Conservation (phyloP, 2,797 vertebrate genomes). For the Varecia variegata region DNA sequence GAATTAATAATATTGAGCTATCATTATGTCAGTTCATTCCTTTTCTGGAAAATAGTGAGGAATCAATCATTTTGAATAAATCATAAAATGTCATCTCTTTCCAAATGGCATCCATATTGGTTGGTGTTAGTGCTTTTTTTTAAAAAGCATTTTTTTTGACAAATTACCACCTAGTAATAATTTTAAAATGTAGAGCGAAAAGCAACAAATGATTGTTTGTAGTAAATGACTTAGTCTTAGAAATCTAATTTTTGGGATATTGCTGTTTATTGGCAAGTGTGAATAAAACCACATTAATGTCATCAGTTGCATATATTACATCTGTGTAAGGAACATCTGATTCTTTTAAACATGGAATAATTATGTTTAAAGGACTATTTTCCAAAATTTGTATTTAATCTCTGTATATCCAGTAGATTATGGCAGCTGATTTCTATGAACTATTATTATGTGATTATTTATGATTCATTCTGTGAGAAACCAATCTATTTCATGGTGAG, state of each 20-base stretch:
- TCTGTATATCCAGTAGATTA: not conserved
- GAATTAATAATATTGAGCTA: not conserved
- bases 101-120: not conserved
- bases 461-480: not conserved
- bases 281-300: not conserved
- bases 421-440: not conserved
- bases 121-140: not conserved
- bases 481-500: not conserved
- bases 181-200: constrained; percentile 34
- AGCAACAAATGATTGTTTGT: not conserved
- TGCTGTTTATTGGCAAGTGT: not conserved
- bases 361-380: not conserved
- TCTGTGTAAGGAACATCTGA: not conserved
- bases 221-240: not conserved
- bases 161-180: not conserved
- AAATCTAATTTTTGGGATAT: not conserved
- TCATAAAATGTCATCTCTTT: not conserved
- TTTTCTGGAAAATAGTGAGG: not conserved
- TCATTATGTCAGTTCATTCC: not conserved
- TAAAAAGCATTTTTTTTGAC: not conserved
- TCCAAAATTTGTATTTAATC: constrained; percentile 33
- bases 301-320: not conserved
- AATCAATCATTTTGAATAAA: not conserved
- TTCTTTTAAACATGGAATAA: not conserved
- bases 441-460: not conserved